phyloP scores from a whole-genome alignment of 2,888 invertebrate species.

The Lasiommata megera region DNA sequence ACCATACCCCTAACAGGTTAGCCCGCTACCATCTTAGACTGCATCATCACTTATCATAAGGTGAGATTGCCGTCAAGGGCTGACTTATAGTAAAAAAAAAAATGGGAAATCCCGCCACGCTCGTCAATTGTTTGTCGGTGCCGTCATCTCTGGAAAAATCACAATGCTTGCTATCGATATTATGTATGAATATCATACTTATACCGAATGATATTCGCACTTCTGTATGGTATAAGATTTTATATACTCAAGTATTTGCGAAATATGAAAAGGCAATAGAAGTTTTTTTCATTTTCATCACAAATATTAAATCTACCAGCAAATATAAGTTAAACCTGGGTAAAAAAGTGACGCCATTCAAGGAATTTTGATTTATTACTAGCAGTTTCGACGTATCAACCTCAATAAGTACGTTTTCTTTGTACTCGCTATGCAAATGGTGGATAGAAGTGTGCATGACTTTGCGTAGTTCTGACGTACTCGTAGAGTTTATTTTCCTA shows the following conservation, averaged over 20 bases:
- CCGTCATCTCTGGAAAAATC: too few species aligned
- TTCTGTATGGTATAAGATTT: too few species aligned
- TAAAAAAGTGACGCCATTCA: not conserved
- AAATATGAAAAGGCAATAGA: not conserved
- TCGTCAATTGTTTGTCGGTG: too few species aligned
- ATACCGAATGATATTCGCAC: too few species aligned
- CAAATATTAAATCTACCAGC: conserved; percentile 3
- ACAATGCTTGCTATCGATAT: too few species aligned
- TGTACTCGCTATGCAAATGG: not conserved
- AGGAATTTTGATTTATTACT: conserved; percentile 3
- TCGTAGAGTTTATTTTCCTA: not conserved
- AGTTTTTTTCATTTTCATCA: conserved; percentile 5
- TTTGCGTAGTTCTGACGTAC: not conserved
- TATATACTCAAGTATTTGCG: not conserved
- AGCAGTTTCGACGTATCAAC: not conserved
- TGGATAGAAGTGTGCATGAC: conserved; percentile 1
- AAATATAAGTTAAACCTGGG: conserved; percentile 1
- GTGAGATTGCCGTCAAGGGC: too few species aligned
- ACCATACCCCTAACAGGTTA: too few species aligned
- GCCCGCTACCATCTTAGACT: too few species aligned
- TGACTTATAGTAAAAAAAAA: too few species aligned
- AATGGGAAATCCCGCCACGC: too few species aligned
- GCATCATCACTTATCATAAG: too few species aligned
- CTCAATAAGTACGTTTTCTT: not conserved
- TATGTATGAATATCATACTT: too few species aligned